These are phyloP conservation scores for Pogonomyrmex barbatus DNA, from an alignment of 1,140 invertebrate species.

Conservation along the genomic window DNA sequence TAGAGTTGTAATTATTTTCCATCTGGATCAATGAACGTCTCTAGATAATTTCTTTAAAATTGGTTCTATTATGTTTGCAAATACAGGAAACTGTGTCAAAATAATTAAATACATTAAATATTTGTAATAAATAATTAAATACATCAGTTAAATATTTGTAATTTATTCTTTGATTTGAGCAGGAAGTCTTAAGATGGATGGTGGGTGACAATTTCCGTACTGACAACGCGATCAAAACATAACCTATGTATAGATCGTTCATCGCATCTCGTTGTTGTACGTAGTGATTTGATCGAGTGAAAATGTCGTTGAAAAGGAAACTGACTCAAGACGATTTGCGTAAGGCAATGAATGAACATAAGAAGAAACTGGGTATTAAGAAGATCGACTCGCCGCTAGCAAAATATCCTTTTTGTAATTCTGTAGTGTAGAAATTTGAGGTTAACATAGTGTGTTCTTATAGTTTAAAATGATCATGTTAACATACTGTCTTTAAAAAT, in stretches of 20 bases:
- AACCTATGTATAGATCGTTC: neutral
- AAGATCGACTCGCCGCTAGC: slow-evolving; percentile 92
- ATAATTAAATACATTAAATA: neutral
- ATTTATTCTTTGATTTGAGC: neutral
- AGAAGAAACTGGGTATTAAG: slow-evolving; percentile 87
- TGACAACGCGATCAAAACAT: neutral
- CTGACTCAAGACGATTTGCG: slow-evolving; percentile 89
- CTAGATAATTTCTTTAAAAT: neutral
- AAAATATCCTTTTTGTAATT: slow-evolving; percentile 89
- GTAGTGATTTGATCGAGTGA: slow-evolving; percentile 47
- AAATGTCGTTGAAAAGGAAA: slow-evolving; percentile 88
- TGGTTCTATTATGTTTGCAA: neutral
- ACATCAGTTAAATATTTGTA: neutral
- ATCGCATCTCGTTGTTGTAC: neutral
- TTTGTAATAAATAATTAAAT: neutral
- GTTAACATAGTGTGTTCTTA: slow-evolving; percentile 17
- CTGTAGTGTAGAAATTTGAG: slow-evolving; percentile 35
- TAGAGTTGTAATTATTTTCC: too few relatives aligned
- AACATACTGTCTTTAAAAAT: neutral
- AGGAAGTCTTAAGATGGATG: too few relatives aligned
- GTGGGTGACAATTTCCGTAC: too few relatives aligned
- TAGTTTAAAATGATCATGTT: neutral
- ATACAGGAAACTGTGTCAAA: neutral
- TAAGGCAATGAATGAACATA: slow-evolving; percentile 89
- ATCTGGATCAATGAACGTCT: neutral